Percentiles rank a stretch among this genome's conserved stretches.
Conservation (phyloP, 2,888 invertebrate genomes). For the Drosophila nigricruria region DNA sequence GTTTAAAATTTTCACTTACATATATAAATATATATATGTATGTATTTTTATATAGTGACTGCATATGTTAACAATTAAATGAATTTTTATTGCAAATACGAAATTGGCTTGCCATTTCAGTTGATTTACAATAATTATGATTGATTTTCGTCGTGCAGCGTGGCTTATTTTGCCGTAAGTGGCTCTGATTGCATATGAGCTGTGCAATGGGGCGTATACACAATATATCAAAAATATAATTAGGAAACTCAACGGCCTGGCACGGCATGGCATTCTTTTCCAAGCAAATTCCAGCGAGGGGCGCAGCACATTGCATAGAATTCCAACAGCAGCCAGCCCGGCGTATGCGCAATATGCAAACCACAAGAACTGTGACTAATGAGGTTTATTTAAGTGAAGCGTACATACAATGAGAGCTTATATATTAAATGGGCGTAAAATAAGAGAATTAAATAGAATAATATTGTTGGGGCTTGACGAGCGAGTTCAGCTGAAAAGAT, state of each 20-base stretch:
- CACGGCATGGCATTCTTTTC: constrained; percentile 27
- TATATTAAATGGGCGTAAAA: neutral
- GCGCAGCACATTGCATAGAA: constrained; percentile 2
- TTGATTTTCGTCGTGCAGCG: constrained; percentile 33
- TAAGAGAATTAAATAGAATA: neutral
- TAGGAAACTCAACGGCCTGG: constrained; percentile 26
- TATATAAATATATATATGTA: neutral
- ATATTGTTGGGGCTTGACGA: neutral
- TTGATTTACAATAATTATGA: constrained; percentile 43
- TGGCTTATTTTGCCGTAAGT: constrained; percentile 9
- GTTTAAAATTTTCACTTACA: constrained; percentile 16
- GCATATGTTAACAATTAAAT: constrained; percentile 18
- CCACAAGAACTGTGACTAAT: constrained; percentile 23
- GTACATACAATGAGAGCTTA: neutral
- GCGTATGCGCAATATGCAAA: constrained; percentile 34
- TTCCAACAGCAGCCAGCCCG: constrained; percentile 15
- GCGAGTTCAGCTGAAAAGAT: neutral
- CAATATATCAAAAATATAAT: constrained; percentile 41
- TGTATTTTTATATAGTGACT: neutral
- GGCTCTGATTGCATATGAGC: constrained; percentile 22
- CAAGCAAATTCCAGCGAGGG: constrained; percentile 4
- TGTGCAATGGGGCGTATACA: constrained; percentile 38
- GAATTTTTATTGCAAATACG: constrained; percentile 11
- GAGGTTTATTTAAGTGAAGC: constrained; percentile 10
- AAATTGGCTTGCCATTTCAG: constrained; percentile 26